phyloP scores from a whole-genome alignment of 2,797 vertebrate genomes.

The Pangasius mekongensis region DNA sequence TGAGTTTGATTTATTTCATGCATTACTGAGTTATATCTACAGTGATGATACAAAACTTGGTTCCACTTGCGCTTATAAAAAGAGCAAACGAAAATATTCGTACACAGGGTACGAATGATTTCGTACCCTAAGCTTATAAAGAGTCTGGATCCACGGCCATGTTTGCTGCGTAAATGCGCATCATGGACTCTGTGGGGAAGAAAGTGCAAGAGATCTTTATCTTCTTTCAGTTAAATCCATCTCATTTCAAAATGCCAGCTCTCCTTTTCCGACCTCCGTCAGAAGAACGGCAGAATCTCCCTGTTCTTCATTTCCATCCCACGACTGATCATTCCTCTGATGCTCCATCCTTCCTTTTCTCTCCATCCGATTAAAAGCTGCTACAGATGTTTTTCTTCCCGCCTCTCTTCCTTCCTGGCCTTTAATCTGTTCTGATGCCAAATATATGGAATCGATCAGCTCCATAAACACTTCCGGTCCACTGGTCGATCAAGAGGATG shows the following conservation, averaged over 20 bases:
- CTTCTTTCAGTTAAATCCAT: constrained; percentile 1
- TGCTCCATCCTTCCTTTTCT: background rate
- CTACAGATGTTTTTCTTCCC: background rate
- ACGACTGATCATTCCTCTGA: background rate
- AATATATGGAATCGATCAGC: background rate
- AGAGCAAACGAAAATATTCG: background rate
- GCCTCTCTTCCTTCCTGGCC: background rate
- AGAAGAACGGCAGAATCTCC: background rate
- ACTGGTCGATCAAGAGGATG: background rate
- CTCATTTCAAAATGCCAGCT: background rate
- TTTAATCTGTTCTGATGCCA: background rate
- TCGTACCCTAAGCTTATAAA: background rate
- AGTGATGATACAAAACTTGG: background rate
- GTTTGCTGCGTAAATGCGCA: constrained; percentile 12
- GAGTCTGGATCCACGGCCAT: background rate
- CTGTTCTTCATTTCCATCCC: background rate
- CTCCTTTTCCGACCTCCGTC: background rate
- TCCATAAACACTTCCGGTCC: constrained; percentile 21
- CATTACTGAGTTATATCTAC: background rate
- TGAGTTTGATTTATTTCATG: background rate
- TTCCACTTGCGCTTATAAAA: background rate
- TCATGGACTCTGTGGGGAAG: background rate
- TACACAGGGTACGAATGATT: background rate
- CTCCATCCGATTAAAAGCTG: background rate
- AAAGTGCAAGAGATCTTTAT: background rate